Evolutionary conservation across 2,797 vertebrate species (phyloP), one percentile per base, ranked within the genome.

Genomic region (Eutrigla gurnardus): DNA sequence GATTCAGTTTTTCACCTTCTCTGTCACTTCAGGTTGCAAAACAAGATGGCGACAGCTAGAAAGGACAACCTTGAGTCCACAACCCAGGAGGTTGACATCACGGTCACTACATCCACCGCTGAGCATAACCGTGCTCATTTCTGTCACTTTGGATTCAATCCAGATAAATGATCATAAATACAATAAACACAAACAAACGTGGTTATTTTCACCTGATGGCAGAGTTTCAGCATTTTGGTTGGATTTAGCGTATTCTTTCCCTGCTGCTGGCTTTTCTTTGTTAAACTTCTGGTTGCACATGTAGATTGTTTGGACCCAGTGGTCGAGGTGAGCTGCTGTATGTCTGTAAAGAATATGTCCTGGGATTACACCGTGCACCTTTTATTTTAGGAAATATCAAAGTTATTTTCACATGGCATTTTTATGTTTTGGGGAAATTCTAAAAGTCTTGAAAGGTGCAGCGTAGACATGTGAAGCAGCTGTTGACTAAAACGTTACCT

Each of bases 401-500:
- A 49, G 46, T 50, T 50, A 40, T 39, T 49, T 40, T 49, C 6
- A 3, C 35, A 55, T 11, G 4, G 45, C 12, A 40, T 13, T 46
- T 5, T 43, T 6, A 7, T 52, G 18, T 11, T 42, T 4, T 12
- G 1, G 45, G 9, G 9, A 25, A 25, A 25, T 25, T 25, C 17
- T 8, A 4, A 33, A 39, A n/a, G 5, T 62, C 13, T 65, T 62
- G 4, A 10, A 32, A 17, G 25, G 13, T n/a, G 46, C 10, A n/a
- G 53, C 54, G 52, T 52, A 25, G 13, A 14, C 39, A 5, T 10
- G 18, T 12, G 13, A 64, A 42, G 17, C 18, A 3, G 18, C 25
- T 25, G 25, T 25, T 25, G 25, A 25, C 2, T 25, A 25, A 25
- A 25, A 25, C 25, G 39, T 89, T 95, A 98, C 97, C 97, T 97